Conservation (phyloP, 2,113 vertebrate species). For the Lanius collurio region DNA sequence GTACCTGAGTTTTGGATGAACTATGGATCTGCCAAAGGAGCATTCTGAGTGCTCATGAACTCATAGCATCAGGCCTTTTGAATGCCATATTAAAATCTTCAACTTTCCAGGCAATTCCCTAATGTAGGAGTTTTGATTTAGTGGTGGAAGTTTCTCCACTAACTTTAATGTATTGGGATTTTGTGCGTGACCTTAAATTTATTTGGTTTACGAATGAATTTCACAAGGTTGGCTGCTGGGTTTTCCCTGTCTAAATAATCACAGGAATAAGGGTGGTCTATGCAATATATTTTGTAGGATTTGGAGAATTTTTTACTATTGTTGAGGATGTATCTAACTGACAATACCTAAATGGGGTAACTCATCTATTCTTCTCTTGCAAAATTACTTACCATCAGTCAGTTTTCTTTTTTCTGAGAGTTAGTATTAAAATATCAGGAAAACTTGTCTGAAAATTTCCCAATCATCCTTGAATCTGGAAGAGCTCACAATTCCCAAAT, state of each 20-base stretch:
- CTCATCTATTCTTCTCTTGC: background rate
- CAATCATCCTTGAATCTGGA: background rate
- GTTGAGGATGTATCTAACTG: background rate
- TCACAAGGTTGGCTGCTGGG: background rate
- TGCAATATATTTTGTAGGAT: background rate
- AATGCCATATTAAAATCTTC: background rate
- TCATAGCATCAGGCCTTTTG: background rate
- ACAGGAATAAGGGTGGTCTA: background rate
- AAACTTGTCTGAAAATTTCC: background rate
- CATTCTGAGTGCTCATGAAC: background rate
- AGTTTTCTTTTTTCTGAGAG: background rate
- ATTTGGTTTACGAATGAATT: background rate
- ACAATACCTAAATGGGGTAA: background rate
- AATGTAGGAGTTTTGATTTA: background rate
- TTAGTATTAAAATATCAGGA: background rate
- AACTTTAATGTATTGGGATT: background rate
- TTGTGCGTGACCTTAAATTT: background rate
- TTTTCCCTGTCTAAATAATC: background rate
- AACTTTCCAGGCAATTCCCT: background rate
- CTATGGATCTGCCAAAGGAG: background rate
- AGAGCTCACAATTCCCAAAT: background rate
- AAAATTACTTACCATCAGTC: background rate
- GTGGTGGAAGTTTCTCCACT: background rate
- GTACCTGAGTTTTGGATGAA: background rate
- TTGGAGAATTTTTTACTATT: background rate